Conservation (phyloP, 2,888 invertebrate genomes). For the Catocala sponsa region DNA sequence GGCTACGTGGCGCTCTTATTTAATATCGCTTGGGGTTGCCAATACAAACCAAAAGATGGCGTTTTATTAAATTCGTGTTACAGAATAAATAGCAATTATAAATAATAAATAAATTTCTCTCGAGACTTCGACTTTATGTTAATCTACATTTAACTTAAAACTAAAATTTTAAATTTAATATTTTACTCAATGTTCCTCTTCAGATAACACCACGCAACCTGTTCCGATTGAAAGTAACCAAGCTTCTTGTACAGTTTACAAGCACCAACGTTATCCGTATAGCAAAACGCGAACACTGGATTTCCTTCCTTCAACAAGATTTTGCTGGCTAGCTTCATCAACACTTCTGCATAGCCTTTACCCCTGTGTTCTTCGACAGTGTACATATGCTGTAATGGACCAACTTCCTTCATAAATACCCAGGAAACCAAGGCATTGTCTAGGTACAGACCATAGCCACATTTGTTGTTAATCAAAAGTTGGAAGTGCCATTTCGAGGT, state of each 20-base stretch:
- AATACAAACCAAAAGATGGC: too few relatives aligned
- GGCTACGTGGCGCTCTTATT: too few relatives aligned
- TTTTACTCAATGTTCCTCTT: too few relatives aligned
- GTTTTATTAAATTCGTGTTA: too few relatives aligned
- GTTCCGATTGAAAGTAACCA: conserved; percentile 51
- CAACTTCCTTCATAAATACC: conserved; percentile 66
- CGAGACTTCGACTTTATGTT: too few relatives aligned
- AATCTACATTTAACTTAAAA: too few relatives aligned
- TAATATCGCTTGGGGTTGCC: too few relatives aligned
- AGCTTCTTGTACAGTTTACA: conserved; percentile 64
- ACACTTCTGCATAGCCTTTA: conserved; percentile 66
- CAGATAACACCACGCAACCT: conserved; percentile 51
- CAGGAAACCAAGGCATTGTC: conserved; percentile 59
- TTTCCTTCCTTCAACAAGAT: conserved; percentile 54
- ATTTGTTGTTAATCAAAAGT: conserved; percentile 60
- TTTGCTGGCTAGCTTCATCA: conserved; percentile 64
- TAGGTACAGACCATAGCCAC: conserved; percentile 64
- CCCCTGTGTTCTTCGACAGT: conserved; percentile 66
- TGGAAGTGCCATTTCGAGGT: conserved; percentile 60
- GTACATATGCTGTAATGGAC: conserved; percentile 66
- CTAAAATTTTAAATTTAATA: too few relatives aligned
- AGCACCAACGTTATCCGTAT: conserved; percentile 59
- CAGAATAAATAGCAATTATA: too few relatives aligned
- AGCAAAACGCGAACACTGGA: conserved; percentile 60
- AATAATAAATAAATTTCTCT: too few relatives aligned